phyloP scores from a whole-genome alignment of 1,140 invertebrate genomes.

The Euwallacea similis region DNA sequence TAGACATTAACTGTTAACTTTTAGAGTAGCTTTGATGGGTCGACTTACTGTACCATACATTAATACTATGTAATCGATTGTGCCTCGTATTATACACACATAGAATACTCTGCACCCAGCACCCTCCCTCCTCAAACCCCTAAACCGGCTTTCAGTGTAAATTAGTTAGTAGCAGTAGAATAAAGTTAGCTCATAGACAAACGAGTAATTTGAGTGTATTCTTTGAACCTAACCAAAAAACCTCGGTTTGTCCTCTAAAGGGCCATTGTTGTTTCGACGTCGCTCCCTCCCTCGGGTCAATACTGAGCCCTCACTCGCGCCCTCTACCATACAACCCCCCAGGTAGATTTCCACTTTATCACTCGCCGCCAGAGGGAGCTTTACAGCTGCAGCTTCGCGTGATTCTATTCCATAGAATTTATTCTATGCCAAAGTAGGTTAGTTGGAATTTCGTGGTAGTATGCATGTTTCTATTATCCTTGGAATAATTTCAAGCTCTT shows the following conservation, averaged over 20 bases:
- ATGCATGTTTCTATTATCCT: too few relatives aligned
- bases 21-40: constrained; percentile 21
- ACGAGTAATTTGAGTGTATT: constrained; percentile 13
- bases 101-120: constrained; percentile 15
- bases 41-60: constrained; percentile 3
- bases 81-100: constrained; percentile 3
- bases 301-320: constrained; percentile 23
- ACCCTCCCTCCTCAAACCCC: background rate
- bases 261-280: constrained; percentile 33
- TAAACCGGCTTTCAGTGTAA: too few relatives aligned
- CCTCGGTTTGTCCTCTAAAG: background rate
- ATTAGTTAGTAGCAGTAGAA: constrained; percentile 30
- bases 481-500: too few relatives aligned
- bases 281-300: constrained; percentile 37
- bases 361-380: background rate
- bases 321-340: constrained; percentile 6
- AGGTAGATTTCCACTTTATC: background rate
- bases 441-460: too few relatives aligned
- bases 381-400: background rate
- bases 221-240: constrained; percentile 28
- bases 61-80: constrained; percentile 20
- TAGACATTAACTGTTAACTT: constrained; percentile 18
- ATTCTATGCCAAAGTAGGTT: too few relatives aligned
- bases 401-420: too few relatives aligned
- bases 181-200: constrained; percentile 24